These are phyloP conservation scores for Lordiphosa mommai DNA, from an alignment of 1,140 invertebrate species.

Conservation along the genomic window DNA sequence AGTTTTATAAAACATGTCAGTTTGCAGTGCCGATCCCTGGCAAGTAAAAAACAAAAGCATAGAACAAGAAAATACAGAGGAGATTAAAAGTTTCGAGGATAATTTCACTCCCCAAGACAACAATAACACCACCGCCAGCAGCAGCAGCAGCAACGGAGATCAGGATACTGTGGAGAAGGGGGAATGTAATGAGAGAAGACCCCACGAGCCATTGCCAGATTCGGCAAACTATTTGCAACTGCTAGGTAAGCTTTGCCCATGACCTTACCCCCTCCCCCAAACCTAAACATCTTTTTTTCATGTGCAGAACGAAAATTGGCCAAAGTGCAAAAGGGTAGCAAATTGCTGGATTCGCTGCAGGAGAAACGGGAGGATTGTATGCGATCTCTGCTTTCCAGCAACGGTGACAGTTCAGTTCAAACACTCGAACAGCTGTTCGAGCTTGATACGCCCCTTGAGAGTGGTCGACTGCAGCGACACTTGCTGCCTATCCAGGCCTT, in stretches of 20 bases:
- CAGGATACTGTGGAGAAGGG: conserved; percentile 1
- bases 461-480: conserved; percentile 76
- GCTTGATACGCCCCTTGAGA: conserved; percentile 78
- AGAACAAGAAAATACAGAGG: conserved; percentile 18
- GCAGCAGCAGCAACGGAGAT: conserved; percentile 5
- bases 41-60: conserved; percentile 38
- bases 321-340: conserved; percentile 80
- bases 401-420: conserved; percentile 30
- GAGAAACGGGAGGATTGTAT: conserved; percentile 80
- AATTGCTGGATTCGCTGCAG: conserved; percentile 80
- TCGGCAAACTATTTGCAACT: conserved; percentile 67
- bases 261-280: rapidly evolving
- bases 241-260: conserved; percentile 30
- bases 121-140: conserved; percentile 9
- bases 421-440: conserved; percentile 62
- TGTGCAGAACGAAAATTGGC: conserved; percentile 80
- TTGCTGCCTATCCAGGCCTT: conserved; percentile 80
- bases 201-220: conserved; percentile 75
- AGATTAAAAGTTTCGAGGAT: conserved; percentile 79
- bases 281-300: neutral
- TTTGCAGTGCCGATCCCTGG: conserved; percentile 61
- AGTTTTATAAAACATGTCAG: conserved; percentile 56
- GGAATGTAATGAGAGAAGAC: conserved; percentile 10
- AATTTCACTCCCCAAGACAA: conserved; percentile 75
- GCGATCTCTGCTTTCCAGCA: conserved; percentile 70